Percentiles rank a stretch among this genome's conserved stretches.
Conservation (phyloP, 2,888 invertebrate species). For the Phrixothrix hirtus region DNA sequence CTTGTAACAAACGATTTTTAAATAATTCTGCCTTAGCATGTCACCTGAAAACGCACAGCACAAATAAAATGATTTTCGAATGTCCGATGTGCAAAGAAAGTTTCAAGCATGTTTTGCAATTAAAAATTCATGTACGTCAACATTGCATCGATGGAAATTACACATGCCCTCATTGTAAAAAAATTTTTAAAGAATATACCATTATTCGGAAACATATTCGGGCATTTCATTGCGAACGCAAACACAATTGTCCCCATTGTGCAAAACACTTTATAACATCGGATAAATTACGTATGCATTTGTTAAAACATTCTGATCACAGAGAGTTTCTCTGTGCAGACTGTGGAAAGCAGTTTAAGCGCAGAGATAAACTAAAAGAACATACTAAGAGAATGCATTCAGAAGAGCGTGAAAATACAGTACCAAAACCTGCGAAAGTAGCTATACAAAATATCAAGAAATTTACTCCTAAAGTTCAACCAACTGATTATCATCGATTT, state of each 20-base stretch:
- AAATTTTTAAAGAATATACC: conserved; percentile 70
- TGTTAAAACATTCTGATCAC: conserved; percentile 67
- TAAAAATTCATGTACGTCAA: conserved; percentile 68
- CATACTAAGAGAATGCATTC: conserved; percentile 71
- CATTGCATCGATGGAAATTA: conserved; percentile 69
- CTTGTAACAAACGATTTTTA: conserved; percentile 69
- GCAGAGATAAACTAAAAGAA: conserved; percentile 74
- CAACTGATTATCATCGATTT: conserved; percentile 71
- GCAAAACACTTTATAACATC: conserved; percentile 69
- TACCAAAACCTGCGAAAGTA: conserved; percentile 39
- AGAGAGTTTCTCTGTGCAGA: conserved; percentile 74
- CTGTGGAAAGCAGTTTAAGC: conserved; percentile 77
- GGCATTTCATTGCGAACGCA: conserved; percentile 71
- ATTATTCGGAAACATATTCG: conserved; percentile 72
- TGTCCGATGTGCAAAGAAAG: conserved; percentile 74
- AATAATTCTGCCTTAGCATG: conserved; percentile 73
- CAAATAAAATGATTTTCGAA: conserved; percentile 66
- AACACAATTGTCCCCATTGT: conserved; percentile 70
- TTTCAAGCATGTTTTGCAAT: conserved; percentile 66
- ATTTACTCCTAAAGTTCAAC: conserved; percentile 61
- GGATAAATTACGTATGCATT: conserved; percentile 74
- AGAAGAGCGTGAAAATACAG: conserved; percentile 54
- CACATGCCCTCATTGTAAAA: conserved; percentile 70
- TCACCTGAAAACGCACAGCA: conserved; percentile 70
- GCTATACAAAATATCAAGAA: conserved; percentile 53